phyloP scores from a whole-genome alignment of 2,888 invertebrate species.

The Plebejus anna region DNA sequence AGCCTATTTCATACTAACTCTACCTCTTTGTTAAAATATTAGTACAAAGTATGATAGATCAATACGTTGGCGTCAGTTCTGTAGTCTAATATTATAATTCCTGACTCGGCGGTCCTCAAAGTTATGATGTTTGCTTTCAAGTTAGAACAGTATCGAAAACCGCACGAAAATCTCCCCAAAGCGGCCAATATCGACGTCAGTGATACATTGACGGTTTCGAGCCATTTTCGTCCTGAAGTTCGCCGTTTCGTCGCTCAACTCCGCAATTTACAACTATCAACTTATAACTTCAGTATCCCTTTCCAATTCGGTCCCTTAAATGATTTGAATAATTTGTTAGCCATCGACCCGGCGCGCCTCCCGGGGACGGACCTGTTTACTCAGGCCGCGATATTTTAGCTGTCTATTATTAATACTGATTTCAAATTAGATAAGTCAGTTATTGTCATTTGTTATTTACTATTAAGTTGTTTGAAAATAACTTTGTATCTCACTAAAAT shows the following conservation, averaged over 20 bases:
- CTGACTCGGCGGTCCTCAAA: background rate
- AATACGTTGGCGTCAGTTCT: background rate
- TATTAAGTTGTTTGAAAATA: background rate
- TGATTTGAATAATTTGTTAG: constrained; percentile 37
- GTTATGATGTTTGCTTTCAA: constrained; percentile 8
- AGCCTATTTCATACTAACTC: background rate
- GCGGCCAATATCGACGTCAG: background rate
- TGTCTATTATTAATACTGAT: constrained; percentile 37
- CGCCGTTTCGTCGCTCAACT: background rate
- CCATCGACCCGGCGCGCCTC: constrained; percentile 33
- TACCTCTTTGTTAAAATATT: background rate
- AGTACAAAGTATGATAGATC: background rate
- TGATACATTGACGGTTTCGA: background rate
- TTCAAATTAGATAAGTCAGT: constrained; percentile 21
- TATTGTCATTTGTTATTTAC: background rate
- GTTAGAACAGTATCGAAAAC: constrained; percentile 6
- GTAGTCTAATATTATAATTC: background rate
- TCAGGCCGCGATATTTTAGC: constrained; percentile 36
- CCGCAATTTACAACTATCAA: background rate
- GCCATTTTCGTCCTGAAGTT: background rate
- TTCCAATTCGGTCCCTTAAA: constrained; percentile 27
- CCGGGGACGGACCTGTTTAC: constrained; percentile 38
- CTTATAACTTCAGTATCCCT: constrained; percentile 12
- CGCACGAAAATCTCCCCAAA: background rate
- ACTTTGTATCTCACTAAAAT: background rate